These are phyloP conservation scores for Plemyria rubiginata DNA, from an alignment of 2,888 invertebrate genomes.

Conservation along the genomic window DNA sequence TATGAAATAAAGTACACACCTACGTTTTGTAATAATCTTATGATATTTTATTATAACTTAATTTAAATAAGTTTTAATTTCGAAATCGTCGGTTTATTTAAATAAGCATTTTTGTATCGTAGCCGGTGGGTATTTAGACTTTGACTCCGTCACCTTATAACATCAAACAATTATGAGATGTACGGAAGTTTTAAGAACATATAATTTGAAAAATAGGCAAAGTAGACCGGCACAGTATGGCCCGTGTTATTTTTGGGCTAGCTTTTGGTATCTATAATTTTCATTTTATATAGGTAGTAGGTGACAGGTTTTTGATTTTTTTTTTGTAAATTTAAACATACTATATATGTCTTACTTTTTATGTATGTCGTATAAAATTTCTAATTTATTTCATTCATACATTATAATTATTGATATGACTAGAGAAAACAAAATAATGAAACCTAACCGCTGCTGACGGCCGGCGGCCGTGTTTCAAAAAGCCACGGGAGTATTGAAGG, in stretches of 20 bases:
- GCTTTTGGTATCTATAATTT: too few relatives aligned
- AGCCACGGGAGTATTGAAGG: background rate
- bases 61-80: slow-evolving; percentile 9
- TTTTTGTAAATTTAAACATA: too few relatives aligned
- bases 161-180: background rate
- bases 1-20: background rate
- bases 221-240: too few relatives aligned
- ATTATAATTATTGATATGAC: too few relatives aligned
- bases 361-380: too few relatives aligned
- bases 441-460: background rate
- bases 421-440: background rate
- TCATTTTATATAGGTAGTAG: too few relatives aligned
- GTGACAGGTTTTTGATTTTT: too few relatives aligned
- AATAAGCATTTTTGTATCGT: slow-evolving; percentile 14
- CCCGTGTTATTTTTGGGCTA: too few relatives aligned
- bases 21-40: background rate
- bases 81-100: slow-evolving; percentile 8
- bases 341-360: too few relatives aligned
- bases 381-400: too few relatives aligned
- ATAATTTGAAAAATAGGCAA: too few relatives aligned
- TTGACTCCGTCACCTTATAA: slow-evolving; percentile 15
- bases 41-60: slow-evolving; percentile 18
- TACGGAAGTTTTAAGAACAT: too few relatives aligned
- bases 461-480: background rate
- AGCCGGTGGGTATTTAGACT: background rate